Base-by-base conservation (phyloP, 2,888 invertebrate genomes). In the Vandiemenella viatica region DNA sequence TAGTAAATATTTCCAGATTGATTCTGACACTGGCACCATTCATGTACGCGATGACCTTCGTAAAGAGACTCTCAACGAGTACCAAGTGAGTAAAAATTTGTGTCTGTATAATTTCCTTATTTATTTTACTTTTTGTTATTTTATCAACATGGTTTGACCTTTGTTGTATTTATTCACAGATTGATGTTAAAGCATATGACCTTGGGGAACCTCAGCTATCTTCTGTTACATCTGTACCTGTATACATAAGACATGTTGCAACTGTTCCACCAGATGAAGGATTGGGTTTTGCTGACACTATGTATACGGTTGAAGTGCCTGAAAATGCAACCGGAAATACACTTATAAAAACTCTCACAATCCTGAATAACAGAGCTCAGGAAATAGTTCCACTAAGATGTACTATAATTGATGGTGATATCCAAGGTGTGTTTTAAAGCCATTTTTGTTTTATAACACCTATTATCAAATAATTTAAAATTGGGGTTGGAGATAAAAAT, bases 31-130 rank as follows among this genome's bases (percentile, higher is more conserved):
- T 0, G 93, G 91, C 0, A 77, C 79, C 0, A 68, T 93, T 16
- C 74, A 81, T 47, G 81, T 91, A 1, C 76, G 86, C 21, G 89
- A 89, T 61, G 88, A 89, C 62, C 64, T 92, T 46, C 75, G 83
- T 49, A 89, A 89, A 64, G 88, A 90, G 65, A 77, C 82, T 8
- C 85, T 87, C 60, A 85, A 83, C 37, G 89, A 91, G 68, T 90
- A 88, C 65, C 85, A 87, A 65, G 85, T 83, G 65, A 60, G 41
- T 16, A 8, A n/a, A n/a, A n/a, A n/a, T n/a, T n/a, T 40, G n/a
- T 16, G 10, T 16, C 2, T 1, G 8, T 40, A 16, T 16, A 15
- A 40, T 16, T 2, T 15, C 13, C 2, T 10, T 10, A 40, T n/a
- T n/a, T n/a, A n/a, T n/a, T n/a, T n/a, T n/a, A n/a, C n/a, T n/a